A percentile compares a stretch with the other conserved stretches of the same genome.
Conservation (phyloP, 2,113 vertebrate species). For the Euleptes europaea region DNA sequence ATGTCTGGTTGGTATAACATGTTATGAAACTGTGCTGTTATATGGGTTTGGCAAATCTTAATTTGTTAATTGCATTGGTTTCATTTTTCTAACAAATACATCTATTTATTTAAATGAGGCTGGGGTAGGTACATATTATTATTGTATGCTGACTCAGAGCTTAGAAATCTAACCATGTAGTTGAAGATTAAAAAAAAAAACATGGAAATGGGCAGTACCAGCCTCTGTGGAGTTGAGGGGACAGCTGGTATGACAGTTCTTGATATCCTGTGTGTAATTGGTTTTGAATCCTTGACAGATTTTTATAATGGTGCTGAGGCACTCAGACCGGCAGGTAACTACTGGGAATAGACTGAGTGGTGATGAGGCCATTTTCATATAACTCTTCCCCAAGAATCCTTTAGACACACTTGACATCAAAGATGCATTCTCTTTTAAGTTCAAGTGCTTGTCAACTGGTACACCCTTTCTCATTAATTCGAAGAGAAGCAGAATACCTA, state of each 20-base stretch:
- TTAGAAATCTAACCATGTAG: slow-evolving; percentile 17
- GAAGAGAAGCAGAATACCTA: slow-evolving; percentile 20
- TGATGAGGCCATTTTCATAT: slow-evolving; percentile 63
- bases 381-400: slow-evolving; percentile 60
- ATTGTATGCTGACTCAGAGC: slow-evolving; percentile 26
- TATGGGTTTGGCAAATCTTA: background rate
- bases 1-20: background rate
- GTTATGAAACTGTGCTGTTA: background rate
- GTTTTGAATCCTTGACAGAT: slow-evolving; percentile 70
- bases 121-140: slow-evolving; percentile 8
- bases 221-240: slow-evolving; percentile 38
- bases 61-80: background rate
- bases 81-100: background rate
- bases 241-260: slow-evolving; percentile 67
- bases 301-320: slow-evolving; percentile 60
- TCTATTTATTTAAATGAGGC: background rate
- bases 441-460: slow-evolving; percentile 27
- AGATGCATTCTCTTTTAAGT: slow-evolving; percentile 53
- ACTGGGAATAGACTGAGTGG: slow-evolving; percentile 69
- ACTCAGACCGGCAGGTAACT: slow-evolving; percentile 65
- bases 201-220: slow-evolving; percentile 50
- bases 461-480: slow-evolving; percentile 44
- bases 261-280: slow-evolving; percentile 73
- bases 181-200: slow-evolving; percentile 4
- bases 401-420: slow-evolving; percentile 63